Base-by-base conservation (phyloP, 2,113 vertebrate species). In the Nematolebias whitei region DNA sequence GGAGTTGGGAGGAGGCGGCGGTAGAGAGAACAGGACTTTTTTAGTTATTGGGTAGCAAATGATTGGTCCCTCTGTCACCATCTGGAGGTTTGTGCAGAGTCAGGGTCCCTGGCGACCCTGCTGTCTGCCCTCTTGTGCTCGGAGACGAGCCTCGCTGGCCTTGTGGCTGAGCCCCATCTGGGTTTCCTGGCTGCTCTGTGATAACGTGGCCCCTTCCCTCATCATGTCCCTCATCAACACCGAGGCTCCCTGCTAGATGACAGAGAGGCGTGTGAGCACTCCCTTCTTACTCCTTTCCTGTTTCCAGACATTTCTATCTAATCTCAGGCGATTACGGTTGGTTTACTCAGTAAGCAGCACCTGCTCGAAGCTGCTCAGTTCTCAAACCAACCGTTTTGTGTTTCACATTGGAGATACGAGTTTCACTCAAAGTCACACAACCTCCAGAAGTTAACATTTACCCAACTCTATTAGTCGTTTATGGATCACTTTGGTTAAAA, bases 101-200 rank as follows among this genome's bases (percentile, higher is more conserved):
- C 66, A 32, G 68, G 41, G 79, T 72, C 90, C 92, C 93, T 80
- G 85, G 92, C 94, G 93, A 89, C 93, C 92, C 89, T 84, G 4
- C 93, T 92, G 93, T 95, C 93, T 94, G 92, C 93, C 94, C 92
- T 94, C 90, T 94, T 95, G 92, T 95, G 94, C 94, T 93, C 85
- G 93, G 90, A 92, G 93, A 93, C 85, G 19, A 76, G 77, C 66
- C 63, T 81, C 75, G 18, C 68, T 49, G 54, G 73, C 85, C 86
- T 84, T 68, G 29, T 50, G 78, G 76, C 81, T 55, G 74, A 85
- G 84, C 76, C 82, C 88, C 88, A 91, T 90, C 88, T 91, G 83
- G 82, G 78, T 54, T 72, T 81, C 72, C 74, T 60, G 85, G 83
- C 76, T 79, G 91, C 90, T 60, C 93, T 89, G 76, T 88, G 93